Conservation (phyloP, 2,888 invertebrate species). For the Nephrotoma appendiculata region DNA sequence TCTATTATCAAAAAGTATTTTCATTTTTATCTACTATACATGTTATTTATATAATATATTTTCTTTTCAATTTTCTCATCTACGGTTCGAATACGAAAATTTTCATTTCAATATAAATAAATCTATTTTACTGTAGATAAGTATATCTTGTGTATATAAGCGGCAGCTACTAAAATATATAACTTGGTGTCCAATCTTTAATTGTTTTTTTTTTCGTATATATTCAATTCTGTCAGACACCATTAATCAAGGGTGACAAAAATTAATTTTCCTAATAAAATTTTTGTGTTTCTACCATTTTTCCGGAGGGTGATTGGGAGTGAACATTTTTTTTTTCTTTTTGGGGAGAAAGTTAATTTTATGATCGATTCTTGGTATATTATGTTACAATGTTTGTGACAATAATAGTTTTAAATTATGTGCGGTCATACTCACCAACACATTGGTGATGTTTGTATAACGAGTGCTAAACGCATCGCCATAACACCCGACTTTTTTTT, state of each 20-base stretch:
- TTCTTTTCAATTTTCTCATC: not conserved
- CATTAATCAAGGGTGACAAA: constrained; percentile 2
- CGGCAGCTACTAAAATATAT: not conserved
- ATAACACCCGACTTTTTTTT: too few species aligned
- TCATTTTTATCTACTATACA: not conserved
- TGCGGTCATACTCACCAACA: not conserved
- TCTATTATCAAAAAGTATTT: not conserved
- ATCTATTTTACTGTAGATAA: not conserved
- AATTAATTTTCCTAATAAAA: constrained; percentile 4
- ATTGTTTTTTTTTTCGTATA: not conserved
- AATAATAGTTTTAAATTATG: not conserved
- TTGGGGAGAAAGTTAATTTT: not conserved
- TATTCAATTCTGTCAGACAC: not conserved
- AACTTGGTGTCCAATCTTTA: not conserved
- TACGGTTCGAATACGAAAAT: not conserved
- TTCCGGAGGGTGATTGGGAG: not conserved
- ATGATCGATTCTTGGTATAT: not conserved
- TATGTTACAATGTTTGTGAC: not conserved
- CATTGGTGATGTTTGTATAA: too few species aligned
- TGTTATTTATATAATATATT: not conserved
- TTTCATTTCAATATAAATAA: not conserved
- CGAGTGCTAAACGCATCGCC: too few species aligned
- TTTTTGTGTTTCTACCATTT: not conserved
- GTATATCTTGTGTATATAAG: too few species aligned
- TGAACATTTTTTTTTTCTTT: not conserved